Conservation (phyloP, 2,113 vertebrate species). For the Oenanthe melanoleuca region DNA sequence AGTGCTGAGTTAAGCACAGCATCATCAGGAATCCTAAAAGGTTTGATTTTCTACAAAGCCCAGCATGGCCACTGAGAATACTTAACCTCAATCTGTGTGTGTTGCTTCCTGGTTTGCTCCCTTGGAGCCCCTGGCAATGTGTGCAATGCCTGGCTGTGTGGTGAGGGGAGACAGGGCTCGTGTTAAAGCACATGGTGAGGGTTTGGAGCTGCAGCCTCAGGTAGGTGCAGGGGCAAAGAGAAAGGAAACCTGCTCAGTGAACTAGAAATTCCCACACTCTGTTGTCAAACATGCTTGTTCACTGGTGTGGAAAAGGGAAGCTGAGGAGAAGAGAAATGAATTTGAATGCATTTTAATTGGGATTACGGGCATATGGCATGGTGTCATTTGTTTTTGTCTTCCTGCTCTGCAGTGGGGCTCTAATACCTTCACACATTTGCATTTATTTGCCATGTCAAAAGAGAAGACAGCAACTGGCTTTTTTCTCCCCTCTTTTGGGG, state of each 20-base stretch:
- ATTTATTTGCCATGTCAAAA: constrained; percentile 27
- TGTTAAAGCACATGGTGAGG: accelerated
- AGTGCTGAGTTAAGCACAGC: not conserved
- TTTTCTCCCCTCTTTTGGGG: not conserved
- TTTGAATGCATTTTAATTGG: constrained; percentile 51
- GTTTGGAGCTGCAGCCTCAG: not conserved
- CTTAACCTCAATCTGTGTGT: not conserved
- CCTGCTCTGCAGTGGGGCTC: constrained; percentile 25
- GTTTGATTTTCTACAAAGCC: not conserved
- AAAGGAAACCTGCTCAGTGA: constrained; percentile 47
- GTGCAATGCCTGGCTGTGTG: not conserved
- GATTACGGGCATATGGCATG: constrained; percentile 3
- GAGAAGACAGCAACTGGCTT: not conserved
- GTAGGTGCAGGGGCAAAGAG: not conserved
- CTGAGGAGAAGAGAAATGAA: constrained; percentile 36
- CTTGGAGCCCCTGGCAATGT: not conserved
- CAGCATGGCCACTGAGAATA: not conserved
- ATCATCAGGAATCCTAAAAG: not conserved
- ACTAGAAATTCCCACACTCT: constrained; percentile 62
- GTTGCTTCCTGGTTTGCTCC: not conserved
- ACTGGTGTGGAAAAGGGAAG: constrained; percentile 49
- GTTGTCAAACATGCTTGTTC: constrained; percentile 62
- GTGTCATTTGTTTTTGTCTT: constrained; percentile 48
- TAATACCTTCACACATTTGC: constrained; percentile 47
- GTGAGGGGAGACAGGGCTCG: not conserved